phyloP scores from a whole-genome alignment of 2,888 invertebrate species.

The Hermaeophaga mercurialis region DNA sequence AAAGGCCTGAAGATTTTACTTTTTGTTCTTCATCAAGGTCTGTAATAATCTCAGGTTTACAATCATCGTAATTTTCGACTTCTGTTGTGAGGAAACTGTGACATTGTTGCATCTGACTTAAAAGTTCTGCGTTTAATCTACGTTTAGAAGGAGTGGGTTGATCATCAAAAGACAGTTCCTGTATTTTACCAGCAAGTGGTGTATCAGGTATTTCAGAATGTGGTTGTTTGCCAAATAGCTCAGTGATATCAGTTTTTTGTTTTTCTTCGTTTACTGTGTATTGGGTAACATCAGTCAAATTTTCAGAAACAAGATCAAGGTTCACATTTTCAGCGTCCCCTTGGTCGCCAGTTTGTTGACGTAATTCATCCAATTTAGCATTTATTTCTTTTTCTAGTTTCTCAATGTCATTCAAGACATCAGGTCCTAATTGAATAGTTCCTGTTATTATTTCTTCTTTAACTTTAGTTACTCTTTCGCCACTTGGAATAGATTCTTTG shows the following conservation, averaged over 20 bases:
- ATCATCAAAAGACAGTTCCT: constrained; percentile 8
- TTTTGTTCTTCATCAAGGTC: constrained; percentile 42
- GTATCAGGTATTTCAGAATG: constrained; percentile 34
- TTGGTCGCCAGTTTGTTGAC: constrained; percentile 23
- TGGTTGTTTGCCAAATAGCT: constrained; percentile 39
- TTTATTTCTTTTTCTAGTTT: constrained; percentile 36
- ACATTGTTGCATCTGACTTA: constrained; percentile 40
- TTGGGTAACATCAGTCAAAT: neutral
- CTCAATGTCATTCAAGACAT: constrained; percentile 28
- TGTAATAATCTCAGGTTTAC: constrained; percentile 40
- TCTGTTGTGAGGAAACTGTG: constrained; percentile 44
- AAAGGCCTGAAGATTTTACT: constrained; percentile 41
- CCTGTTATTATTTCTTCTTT: constrained; percentile 36
- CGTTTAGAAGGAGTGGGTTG: neutral
- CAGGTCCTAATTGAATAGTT: constrained; percentile 27
- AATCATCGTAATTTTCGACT: constrained; percentile 47
- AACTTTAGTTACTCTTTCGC: constrained; percentile 36
- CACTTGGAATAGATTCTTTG: constrained; percentile 31
- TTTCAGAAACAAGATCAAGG: constrained; percentile 1
- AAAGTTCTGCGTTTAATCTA: constrained; percentile 17
- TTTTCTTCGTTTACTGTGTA: constrained; percentile 1
- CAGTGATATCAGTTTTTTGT: neutral
- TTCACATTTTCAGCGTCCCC: constrained; percentile 1
- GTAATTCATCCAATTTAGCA: constrained; percentile 27
- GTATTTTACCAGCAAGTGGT: constrained; percentile 25